Conservation (phyloP, 2,888 invertebrate genomes). For the Holacanthella duospinosa region DNA sequence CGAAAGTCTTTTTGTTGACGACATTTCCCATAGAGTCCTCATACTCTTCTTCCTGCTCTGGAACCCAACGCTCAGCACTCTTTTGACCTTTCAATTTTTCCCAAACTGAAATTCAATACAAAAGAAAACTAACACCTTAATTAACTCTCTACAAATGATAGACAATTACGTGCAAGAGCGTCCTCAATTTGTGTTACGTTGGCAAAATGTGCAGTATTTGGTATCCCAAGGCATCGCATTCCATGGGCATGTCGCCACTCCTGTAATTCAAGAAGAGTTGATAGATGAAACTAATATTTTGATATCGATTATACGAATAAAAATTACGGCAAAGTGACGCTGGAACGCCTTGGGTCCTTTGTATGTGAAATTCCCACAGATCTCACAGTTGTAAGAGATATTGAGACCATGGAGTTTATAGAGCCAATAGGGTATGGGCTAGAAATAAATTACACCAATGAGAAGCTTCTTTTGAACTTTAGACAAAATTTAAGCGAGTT, state of each 20-base stretch:
- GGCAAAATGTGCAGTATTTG: slow-evolving; percentile 99
- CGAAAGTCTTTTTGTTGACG: slow-evolving; percentile 94
- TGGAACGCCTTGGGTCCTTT: slow-evolving; percentile 99
- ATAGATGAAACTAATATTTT: background rate
- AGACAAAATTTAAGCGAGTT: too few relatives aligned
- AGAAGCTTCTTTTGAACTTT: background rate
- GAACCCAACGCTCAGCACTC: slow-evolving; percentile 89
- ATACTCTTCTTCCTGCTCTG: slow-evolving; percentile 95
- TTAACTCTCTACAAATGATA: background rate
- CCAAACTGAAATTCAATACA: slow-evolving; percentile 62
- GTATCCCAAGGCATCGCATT: slow-evolving; percentile 97
- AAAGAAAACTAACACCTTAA: background rate
- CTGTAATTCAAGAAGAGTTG: slow-evolving; percentile 39
- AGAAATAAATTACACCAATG: slow-evolving; percentile 36
- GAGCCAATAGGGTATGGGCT: slow-evolving; percentile 83
- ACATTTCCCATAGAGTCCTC: slow-evolving; percentile 98
- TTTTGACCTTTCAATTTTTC: slow-evolving; percentile 93
- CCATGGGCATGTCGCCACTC: slow-evolving; percentile 68
- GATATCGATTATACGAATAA: too few relatives aligned
- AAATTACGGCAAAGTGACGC: slow-evolving; percentile 81
- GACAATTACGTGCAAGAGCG: slow-evolving; percentile 71
- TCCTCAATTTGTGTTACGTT: slow-evolving; percentile 99
- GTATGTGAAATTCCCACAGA: slow-evolving; percentile 97
- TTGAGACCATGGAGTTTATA: slow-evolving; percentile 98
- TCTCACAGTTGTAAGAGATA: slow-evolving; percentile 97